Percentiles rank a stretch among this genome's conserved stretches.
Conservation (phyloP, 1,140 invertebrate species). For the Zaprionus africanus region DNA sequence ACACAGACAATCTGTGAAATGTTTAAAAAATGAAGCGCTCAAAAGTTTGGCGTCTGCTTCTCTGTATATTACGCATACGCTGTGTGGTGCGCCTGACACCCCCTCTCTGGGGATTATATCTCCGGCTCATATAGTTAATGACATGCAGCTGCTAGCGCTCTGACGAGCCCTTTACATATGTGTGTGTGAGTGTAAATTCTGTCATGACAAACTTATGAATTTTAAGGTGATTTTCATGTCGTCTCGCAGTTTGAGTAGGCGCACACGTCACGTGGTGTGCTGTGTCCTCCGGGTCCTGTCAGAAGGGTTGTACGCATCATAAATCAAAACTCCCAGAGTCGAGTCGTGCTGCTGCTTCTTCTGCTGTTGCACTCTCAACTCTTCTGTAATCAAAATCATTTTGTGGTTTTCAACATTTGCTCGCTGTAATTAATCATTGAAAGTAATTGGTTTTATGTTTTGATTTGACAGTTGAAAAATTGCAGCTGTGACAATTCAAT, state of each 20-base stretch:
- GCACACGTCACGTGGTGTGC: not conserved
- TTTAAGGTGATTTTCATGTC: conserved; percentile 76
- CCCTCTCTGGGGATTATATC: conserved; percentile 55
- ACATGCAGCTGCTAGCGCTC: conserved; percentile 70
- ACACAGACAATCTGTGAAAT: conserved; percentile 41
- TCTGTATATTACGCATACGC: conserved; percentile 62
- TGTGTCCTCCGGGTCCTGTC: conserved; percentile 29
- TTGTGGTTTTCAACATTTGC: conserved; percentile 71
- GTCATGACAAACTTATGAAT: conserved; percentile 73
- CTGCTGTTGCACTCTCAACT: not conserved
- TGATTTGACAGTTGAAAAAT: conserved; percentile 82
- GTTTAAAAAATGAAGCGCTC: conserved; percentile 73
- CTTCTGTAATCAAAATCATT: conserved; percentile 75
- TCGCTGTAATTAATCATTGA: conserved; percentile 72
- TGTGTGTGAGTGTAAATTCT: conserved; percentile 28
- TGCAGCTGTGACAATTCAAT: conserved; percentile 75
- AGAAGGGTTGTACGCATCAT: conserved; percentile 66
- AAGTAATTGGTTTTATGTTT: conserved; percentile 81
- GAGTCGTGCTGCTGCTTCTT: not conserved
- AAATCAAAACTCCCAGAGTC: conserved; percentile 58
- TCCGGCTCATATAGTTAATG: conserved; percentile 70
- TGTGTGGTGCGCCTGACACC: conserved; percentile 31
- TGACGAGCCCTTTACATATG: not conserved
- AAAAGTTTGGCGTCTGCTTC: conserved; percentile 57
- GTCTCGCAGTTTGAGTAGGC: conserved; percentile 23